Conservation (phyloP, 2,797 vertebrate genomes). For the Eutrigla gurnardus region DNA sequence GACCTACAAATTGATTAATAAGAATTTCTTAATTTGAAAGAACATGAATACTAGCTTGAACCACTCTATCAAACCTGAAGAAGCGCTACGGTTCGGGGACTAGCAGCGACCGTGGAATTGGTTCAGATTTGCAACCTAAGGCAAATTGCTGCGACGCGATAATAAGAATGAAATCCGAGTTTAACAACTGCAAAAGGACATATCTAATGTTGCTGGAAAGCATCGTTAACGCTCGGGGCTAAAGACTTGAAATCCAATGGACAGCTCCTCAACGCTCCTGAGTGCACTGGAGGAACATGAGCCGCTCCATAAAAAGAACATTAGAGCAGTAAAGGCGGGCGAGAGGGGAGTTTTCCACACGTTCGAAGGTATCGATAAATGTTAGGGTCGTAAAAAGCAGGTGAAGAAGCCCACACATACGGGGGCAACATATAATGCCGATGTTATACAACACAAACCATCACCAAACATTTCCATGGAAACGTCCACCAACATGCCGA, state of each 20-base stretch:
- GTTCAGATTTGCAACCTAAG: conserved; percentile 7
- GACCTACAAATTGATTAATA: not conserved
- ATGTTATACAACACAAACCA: not conserved
- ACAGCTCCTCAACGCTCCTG: conserved; percentile 11
- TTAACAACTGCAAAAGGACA: conserved; percentile 11
- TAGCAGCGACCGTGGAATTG: not conserved
- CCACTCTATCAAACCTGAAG: not conserved
- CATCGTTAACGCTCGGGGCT: conserved; percentile 7
- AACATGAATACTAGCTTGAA: not conserved
- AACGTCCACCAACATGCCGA: not conserved
- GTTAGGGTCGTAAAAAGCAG: not conserved
- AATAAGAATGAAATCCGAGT: not conserved
- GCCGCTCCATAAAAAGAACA: conserved; percentile 34
- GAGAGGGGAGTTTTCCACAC: not conserved
- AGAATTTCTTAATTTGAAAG: not conserved
- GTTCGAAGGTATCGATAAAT: conserved; percentile 1
- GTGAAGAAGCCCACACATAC: not conserved
- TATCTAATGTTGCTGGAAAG: conserved; percentile 9
- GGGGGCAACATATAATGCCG: not conserved
- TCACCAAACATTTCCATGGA: not conserved
- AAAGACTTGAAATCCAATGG: conserved; percentile 27
- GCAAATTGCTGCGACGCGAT: not conserved
- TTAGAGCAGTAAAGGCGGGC: conserved; percentile 31
- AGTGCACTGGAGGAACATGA: conserved; percentile 16
- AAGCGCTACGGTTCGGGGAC: not conserved